Evolutionary conservation across 2,888 invertebrate species (phyloP), one percentile per base, ranked within the genome.

Genomic region (Megaustenia siamemsis): DNA sequence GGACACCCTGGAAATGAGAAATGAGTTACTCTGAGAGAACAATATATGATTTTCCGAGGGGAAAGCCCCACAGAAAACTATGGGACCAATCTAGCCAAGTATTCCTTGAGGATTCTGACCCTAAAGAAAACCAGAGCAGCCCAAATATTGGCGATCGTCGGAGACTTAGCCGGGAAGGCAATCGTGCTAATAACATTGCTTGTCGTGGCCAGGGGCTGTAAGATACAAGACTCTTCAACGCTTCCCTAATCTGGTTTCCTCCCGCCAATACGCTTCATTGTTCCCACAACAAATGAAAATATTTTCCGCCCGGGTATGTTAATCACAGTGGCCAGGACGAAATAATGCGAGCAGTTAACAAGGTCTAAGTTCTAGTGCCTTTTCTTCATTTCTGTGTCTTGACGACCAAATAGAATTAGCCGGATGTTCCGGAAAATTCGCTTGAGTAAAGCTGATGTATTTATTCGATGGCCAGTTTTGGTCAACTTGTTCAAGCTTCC

Each of bases 221-320:
- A 76, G 78, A 60, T 78, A 53, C 68, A 53, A 71, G 83, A 75
- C 75, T 75, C 82, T 76, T 60, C 75, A 82, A 45, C 75, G 76
- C 49, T 45, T 63, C 49, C 69, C 32, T 83, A 83, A 83, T 83
- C 71, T 32, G 78, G 83, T 83, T 83, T 78, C 76, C 40, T 35
- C 53, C 28, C 60, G 77, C 78, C 77, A 78, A 78, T 78, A 78
- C 78, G 78, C 83, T 56, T 78, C 83, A 69, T 83, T 83, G 83
- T 83, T 66, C 56, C 69, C 32, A 60, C 83, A 78, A 83, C 83
- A 83, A 83, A 83, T 83, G 83, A 83, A 83, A 83, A 83, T 83
- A 83, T 83, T 83, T 83, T 83, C 83, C 78, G 78, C 78, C 78
- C 68, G 68, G 69, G 83, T 83, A 69, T 78, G 78, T 38, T 71